Base-by-base conservation (phyloP, 2,797 vertebrate genomes). In the Typhlichthys subterraneus region DNA sequence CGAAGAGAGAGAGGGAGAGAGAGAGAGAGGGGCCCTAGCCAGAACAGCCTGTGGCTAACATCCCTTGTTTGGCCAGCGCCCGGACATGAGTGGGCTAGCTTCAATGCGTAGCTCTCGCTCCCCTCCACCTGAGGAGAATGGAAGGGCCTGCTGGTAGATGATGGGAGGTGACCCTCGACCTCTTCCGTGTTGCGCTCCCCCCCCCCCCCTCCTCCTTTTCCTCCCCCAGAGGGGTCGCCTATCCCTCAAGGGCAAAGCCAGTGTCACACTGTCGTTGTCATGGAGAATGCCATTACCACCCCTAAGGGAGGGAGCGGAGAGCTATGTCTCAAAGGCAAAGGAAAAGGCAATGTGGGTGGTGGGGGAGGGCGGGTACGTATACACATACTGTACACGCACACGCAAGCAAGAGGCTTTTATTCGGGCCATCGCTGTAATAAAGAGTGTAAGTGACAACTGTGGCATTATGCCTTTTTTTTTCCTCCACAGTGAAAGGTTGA, bases 271-370 rank as follows among this genome's bases (percentile, higher is more conserved):
- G 88, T 82, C 71, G 85, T 88, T 85, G 89, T 86, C 87, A 89
- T 87, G 86, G 86, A 88, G 84, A 89, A 90, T 83, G 85, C 83
- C 86, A 89, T 89, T 87, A 89, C 80, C 62, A 62, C 79, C 88
- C 88, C 85, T 74, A 70, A 87, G 90, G 85, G 81, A 89, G 79
- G 79, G 75, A 78, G 85, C 77, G 88, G 80, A 82, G 75, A 76
- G 72, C 60, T 62, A 70, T 61, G 72, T 84, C 76, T 62, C 62
- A 12, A 49, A 69, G 48, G 75, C 75, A 75, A 55, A 48, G 42
- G 63, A 62, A 68, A 50, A 57, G 14, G 12, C 15, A 58, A 46
- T 38, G 52, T 67, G 74, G 59, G 63, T 54, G n/a, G 64, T 48
- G 58, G 61, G 72, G 70, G 65, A 51, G 38, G 75, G 57, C 70